Evolutionary conservation across 2,888 invertebrate genomes (phyloP).

Genomic region (Himalopsyche japonica): DNA sequence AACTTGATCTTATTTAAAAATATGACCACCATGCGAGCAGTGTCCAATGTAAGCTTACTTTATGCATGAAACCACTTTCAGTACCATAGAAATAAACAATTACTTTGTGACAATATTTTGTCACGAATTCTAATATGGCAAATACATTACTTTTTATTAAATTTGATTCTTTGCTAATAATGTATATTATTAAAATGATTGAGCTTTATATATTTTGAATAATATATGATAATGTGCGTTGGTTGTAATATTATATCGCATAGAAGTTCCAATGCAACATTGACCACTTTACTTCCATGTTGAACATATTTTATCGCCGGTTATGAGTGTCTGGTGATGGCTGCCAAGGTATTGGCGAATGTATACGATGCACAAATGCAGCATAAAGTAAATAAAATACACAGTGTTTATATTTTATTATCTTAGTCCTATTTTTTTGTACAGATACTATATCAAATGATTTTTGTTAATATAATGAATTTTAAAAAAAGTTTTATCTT

Average conservation of each 20-base stretch:
- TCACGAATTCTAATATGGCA: neutral
- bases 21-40: no score
- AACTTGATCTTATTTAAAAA: no score
- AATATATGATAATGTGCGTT: neutral
- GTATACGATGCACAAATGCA: slow-evolving; percentile 1
- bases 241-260: neutral
- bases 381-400: neutral
- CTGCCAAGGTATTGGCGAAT: neutral
- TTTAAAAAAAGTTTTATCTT: neutral
- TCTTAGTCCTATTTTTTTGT: neutral
- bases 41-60: no score
- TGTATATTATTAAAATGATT: neutral
- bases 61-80: no score
- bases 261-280: neutral
- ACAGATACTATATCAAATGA: neutral
- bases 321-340: neutral
- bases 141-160: neutral
- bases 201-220: neutral
- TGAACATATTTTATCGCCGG: neutral
- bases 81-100: neutral
- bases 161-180: neutral
- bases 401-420: neutral
- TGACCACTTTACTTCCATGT: neutral
- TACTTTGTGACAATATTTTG: neutral
- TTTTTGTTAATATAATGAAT: neutral